Base-by-base conservation (phyloP, 2,113 vertebrate genomes). In the Vulpes ferrilata region DNA sequence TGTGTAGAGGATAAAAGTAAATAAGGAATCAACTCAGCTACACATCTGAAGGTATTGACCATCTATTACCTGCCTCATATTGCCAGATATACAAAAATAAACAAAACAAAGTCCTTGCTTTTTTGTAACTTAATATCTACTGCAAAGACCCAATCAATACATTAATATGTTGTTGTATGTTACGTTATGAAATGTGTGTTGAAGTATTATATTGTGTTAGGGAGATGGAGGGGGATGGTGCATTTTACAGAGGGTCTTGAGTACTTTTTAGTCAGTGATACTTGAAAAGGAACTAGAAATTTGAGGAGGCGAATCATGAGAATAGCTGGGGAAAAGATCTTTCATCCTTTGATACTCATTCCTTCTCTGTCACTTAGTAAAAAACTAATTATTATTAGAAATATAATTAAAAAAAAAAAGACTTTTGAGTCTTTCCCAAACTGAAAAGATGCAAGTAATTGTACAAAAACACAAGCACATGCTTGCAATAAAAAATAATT, bases 201-300 rank as follows among this genome's bases (percentile, higher is more conserved):
- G 7, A n/a, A 74, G 48, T 71, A 48, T 27, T 12, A 22, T 7
- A n/a, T 20, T 60, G 5, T 51, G 2, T 35, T 53, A 35, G 38
- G 5, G 6, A 57, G 11, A 23, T 60, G 7, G 13, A 0, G 25
- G 51, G 25, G 6, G 51, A 27, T 2, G 20, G 35, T 20, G 4
- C n/a, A 82, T 74, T 76, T 65, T 13, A 32, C 48, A 48, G 20
- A n/a, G 9, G 7, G 7, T 48, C 12, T 81, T 53, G 11, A 88
- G 22, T 32, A 22, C 55, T 38, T 38, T 3, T 7, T 71, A 73
- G 25, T 35, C 30, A 19, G 32, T 74, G 20, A 25, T 23, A 89
- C 62, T 30, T 43, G 13, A 57, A 7, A 6, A 19, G 5, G 23
- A 48, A 25, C 16, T 53, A 7, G 80, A 35, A n/a, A 79, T 32